These are phyloP conservation scores for Stomatorhinus walkeri DNA, from an alignment of 2,797 vertebrate species.

Conservation along the genomic window DNA sequence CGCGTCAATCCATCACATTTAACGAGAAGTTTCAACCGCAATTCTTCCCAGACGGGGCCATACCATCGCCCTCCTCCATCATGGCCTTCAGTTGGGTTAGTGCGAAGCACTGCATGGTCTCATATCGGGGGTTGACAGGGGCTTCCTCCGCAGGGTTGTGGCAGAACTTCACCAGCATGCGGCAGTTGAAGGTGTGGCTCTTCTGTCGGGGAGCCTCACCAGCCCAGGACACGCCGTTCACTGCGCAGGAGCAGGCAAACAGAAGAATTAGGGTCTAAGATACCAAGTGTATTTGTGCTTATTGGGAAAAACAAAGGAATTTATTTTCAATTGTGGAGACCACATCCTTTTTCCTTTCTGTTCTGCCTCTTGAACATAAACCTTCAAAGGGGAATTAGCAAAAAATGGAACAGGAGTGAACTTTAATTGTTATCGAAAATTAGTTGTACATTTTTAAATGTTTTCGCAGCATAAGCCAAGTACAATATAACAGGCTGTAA, in stretches of 20 bases:
- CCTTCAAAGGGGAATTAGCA: not conserved
- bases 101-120: constrained; percentile 98
- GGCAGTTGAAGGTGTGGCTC: constrained; percentile 94
- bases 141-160: constrained; percentile 74
- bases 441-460: constrained; percentile 13
- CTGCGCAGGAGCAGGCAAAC: constrained; percentile 34
- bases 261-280: not conserved
- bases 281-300: not conserved
- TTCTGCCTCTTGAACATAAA: constrained; percentile 45
- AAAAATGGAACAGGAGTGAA: not conserved
- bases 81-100: constrained; percentile 93
- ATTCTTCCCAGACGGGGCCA: not conserved
- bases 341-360: constrained; percentile 33
- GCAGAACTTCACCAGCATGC: constrained; percentile 82
- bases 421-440: not conserved
- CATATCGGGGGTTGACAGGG: constrained; percentile 71
- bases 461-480: not conserved
- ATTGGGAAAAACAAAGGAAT: not conserved
- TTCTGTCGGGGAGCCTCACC: constrained; percentile 84
- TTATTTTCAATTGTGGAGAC: not conserved
- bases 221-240: constrained; percentile 83
- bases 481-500: constrained; percentile 6
- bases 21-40: not conserved
- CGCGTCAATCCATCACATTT: not conserved
- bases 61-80: constrained; percentile 97